Conservation (phyloP, 2,888 invertebrate species). For the Hirtodrosophila confusa region DNA sequence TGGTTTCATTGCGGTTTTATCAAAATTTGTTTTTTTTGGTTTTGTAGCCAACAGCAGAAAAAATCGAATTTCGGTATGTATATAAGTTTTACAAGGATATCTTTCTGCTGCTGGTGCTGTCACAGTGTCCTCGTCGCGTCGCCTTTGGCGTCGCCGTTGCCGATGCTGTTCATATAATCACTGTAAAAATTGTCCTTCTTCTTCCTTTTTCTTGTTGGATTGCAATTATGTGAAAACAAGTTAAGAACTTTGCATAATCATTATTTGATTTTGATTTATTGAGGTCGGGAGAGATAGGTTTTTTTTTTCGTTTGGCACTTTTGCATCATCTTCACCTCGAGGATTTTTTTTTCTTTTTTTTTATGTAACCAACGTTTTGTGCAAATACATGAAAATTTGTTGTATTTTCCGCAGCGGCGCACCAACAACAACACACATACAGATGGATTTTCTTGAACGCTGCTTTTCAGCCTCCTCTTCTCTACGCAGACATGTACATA, state of each 20-base stretch:
- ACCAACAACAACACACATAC: slow-evolving; percentile 70
- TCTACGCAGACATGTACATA: slow-evolving; percentile 71
- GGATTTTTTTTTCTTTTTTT: slow-evolving; percentile 28
- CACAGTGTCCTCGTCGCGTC: slow-evolving; percentile 48
- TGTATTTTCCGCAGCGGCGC: slow-evolving; percentile 62
- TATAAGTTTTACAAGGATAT: slow-evolving; percentile 76
- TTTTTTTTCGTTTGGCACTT: slow-evolving; percentile 37
- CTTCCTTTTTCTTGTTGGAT: slow-evolving; percentile 4
- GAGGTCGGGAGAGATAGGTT: slow-evolving; percentile 10
- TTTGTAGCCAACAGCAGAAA: slow-evolving; percentile 31
- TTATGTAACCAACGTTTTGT: slow-evolving; percentile 73
- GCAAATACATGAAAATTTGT: slow-evolving; percentile 66
- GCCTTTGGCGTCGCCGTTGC: slow-evolving; percentile 28
- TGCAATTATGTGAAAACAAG: slow-evolving; percentile 16
- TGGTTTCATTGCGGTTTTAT: slow-evolving; percentile 1
- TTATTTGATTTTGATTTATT: slow-evolving; percentile 11
- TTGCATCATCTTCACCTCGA: slow-evolving; percentile 53
- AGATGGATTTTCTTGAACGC: slow-evolving; percentile 69
- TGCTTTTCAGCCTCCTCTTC: slow-evolving; percentile 62
- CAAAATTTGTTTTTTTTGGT: slow-evolving; percentile 13
- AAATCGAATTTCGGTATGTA: slow-evolving; percentile 77
- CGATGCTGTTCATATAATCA: slow-evolving; percentile 44
- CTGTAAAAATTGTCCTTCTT: slow-evolving; percentile 31
- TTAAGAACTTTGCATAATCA: slow-evolving; percentile 35
- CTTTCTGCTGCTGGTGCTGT: slow-evolving; percentile 43